These are phyloP conservation scores for Agrilus mali DNA, from an alignment of 2,888 invertebrate genomes.

Conservation along the genomic window DNA sequence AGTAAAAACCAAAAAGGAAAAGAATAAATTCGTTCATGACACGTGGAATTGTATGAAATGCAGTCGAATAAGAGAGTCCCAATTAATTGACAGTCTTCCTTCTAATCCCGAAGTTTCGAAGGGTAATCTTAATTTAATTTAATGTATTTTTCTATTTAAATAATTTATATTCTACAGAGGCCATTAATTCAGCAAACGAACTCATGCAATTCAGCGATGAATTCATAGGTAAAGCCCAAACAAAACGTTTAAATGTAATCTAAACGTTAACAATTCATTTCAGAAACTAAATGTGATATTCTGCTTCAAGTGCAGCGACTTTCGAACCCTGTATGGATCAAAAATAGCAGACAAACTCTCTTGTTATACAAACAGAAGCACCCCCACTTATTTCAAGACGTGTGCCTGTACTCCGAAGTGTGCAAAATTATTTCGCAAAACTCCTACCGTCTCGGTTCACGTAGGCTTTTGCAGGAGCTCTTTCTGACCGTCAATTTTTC, in stretches of 20 bases:
- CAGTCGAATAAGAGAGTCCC: not conserved
- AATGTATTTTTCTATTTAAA: too few species aligned
- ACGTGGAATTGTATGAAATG: conserved; percentile 5
- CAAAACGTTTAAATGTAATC: too few species aligned
- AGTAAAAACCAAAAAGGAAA: conserved; percentile 4
- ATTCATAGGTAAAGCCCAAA: too few species aligned
- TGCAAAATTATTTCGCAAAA: conserved; percentile 65
- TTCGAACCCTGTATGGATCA: conserved; percentile 66
- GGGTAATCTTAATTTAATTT: too few species aligned
- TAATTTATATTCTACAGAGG: too few species aligned
- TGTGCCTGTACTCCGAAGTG: conserved; percentile 88
- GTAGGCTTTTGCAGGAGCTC: conserved; percentile 85
- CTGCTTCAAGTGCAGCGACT: conserved; percentile 60
- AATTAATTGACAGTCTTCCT: too few species aligned
- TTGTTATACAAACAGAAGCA: conserved; percentile 62
- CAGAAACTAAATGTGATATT: conserved; percentile 36
- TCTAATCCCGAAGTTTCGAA: too few species aligned
- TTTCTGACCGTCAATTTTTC: conserved; percentile 77
- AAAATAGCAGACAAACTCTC: conserved; percentile 70
- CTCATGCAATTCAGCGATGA: too few species aligned
- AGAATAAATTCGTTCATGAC: conserved; percentile 5
- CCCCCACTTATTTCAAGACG: conserved; percentile 64
- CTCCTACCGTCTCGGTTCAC: conserved; percentile 68
- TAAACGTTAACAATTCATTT: not conserved
- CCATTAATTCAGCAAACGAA: too few species aligned